Conservation (phyloP, 1,140 invertebrate species). For the Brachionus rotundiformis region DNA sequence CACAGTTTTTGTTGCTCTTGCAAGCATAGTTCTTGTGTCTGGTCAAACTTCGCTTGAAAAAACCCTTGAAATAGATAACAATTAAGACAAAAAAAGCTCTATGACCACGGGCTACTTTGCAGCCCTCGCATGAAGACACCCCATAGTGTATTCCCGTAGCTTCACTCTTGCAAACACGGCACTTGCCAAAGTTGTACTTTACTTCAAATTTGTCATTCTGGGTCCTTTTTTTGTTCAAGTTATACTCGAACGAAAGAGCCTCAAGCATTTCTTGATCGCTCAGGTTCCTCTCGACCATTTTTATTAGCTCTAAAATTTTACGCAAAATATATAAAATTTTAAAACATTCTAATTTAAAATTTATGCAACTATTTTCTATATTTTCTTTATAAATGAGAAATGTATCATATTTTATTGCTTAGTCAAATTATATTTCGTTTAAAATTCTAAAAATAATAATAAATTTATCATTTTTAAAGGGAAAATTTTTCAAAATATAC, state of each 20-base stretch:
- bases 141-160: slow-evolving; percentile 48
- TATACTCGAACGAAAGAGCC: background rate
- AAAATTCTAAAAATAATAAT: background rate
- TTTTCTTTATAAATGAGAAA: background rate
- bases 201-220: background rate
- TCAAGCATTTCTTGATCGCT: background rate
- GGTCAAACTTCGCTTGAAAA: slow-evolving; percentile 52
- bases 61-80: slow-evolving; percentile 50
- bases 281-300: background rate
- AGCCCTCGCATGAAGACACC: slow-evolving; percentile 52
- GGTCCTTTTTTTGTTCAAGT: background rate
- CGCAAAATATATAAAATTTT: background rate
- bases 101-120: no score
- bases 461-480: background rate
- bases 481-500: background rate
- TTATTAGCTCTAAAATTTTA: background rate
- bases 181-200: slow-evolving; percentile 32
- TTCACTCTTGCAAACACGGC: slow-evolving; percentile 1
- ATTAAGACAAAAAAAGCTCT: no score
- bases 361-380: no score
- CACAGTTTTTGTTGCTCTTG: slow-evolving; percentile 59
- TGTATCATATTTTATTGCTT: background rate
- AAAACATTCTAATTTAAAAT: slow-evolving; percentile 11
- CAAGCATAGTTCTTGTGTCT: slow-evolving; percentile 59
- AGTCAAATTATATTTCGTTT: background rate